Conservation (phyloP, 2,113 vertebrate species). For the Pteruthius melanotis region DNA sequence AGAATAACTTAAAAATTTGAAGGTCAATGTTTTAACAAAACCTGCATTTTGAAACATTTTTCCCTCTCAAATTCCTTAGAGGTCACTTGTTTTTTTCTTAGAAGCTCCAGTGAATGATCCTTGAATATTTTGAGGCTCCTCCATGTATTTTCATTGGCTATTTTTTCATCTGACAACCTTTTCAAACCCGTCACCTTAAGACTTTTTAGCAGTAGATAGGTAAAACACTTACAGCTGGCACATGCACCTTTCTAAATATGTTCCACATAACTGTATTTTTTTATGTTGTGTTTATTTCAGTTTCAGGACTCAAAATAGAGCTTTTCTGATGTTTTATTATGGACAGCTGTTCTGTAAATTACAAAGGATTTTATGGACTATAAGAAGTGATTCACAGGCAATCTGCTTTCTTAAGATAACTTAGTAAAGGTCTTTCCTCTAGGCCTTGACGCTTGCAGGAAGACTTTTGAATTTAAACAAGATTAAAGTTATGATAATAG, state of each 20-base stretch:
- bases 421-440: slow-evolving; percentile 43
- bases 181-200: neutral
- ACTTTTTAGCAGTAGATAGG: slow-evolving; percentile 12
- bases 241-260: neutral
- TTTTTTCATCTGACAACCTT: neutral
- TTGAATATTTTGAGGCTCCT: neutral
- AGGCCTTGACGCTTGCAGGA: slow-evolving; percentile 40
- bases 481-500: slow-evolving; percentile 66
- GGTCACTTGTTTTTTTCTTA: neutral
- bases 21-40: neutral
- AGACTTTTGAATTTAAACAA: slow-evolving; percentile 69
- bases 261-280: neutral
- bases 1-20: neutral
- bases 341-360: slow-evolving; percentile 62
- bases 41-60: neutral
- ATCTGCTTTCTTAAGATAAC: slow-evolving; percentile 62
- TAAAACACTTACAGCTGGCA: neutral
- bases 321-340: slow-evolving; percentile 61
- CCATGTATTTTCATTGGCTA: neutral
- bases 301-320: slow-evolving; percentile 47
- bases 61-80: neutral
- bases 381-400: slow-evolving; percentile 58
- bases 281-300: slow-evolving; percentile 23
- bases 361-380: slow-evolving; percentile 63
- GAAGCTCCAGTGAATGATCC: neutral